Percentiles rank a stretch among this genome's conserved stretches.
Conservation (phyloP, 1,140 invertebrate genomes). For the Reticulitermes speratus region DNA sequence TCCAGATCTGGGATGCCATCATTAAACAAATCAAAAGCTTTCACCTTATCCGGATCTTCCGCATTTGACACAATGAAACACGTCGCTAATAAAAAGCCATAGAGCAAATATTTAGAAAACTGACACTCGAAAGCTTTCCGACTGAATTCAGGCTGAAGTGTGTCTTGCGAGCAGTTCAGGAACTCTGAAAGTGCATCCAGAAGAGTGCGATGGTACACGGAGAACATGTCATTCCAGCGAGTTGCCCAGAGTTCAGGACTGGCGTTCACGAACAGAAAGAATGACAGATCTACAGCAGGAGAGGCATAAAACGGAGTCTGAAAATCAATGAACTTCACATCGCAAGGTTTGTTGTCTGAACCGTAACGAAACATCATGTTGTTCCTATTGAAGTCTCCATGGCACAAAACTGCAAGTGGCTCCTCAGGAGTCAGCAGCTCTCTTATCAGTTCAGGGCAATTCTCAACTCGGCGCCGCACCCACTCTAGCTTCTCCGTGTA, state of each 20-base stretch:
- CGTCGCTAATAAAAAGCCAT: slow-evolving; percentile 12
- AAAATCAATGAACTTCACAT: slow-evolving; percentile 48
- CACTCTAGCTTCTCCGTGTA: neutral
- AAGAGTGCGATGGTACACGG: slow-evolving; percentile 47
- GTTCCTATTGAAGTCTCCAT: slow-evolving; percentile 48
- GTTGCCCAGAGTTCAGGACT: slow-evolving; percentile 42
- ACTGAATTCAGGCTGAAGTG: neutral
- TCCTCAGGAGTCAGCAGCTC: slow-evolving; percentile 35
- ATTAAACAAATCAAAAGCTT: neutral
- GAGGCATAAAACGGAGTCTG: slow-evolving; percentile 43
- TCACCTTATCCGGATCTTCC: neutral
- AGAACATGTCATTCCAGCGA: slow-evolving; percentile 45
- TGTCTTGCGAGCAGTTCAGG: slow-evolving; percentile 26
- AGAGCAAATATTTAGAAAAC: neutral
- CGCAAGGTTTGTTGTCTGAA: slow-evolving; percentile 33
- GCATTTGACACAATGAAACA: neutral
- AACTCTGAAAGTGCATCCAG: slow-evolving; percentile 40
- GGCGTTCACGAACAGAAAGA: slow-evolving; percentile 46
- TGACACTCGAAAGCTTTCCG: neutral
- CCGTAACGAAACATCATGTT: slow-evolving; percentile 45
- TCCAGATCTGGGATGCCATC: neutral
- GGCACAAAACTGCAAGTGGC: slow-evolving; percentile 44
- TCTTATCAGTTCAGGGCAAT: neutral
- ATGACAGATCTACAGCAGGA: slow-evolving; percentile 47
- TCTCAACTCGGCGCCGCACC: neutral